Conservation (phyloP, 2,113 vertebrate genomes). For the Lagopus leucura region DNA sequence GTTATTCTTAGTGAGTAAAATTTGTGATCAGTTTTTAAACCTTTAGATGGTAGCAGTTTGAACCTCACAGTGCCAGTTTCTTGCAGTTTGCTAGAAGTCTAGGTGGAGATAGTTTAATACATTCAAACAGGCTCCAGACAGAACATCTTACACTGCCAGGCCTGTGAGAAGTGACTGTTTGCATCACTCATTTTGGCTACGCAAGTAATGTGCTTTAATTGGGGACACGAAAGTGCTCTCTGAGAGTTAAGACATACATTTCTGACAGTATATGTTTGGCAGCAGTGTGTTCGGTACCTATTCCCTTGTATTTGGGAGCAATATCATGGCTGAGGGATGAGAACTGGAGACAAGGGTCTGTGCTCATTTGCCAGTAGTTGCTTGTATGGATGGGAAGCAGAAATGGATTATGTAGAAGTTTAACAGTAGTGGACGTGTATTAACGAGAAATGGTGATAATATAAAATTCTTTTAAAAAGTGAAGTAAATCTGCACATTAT, state of each 20-base stretch:
- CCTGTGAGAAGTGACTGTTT: background rate
- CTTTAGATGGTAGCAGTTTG: background rate
- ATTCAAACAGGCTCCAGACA: background rate
- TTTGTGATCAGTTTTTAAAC: background rate
- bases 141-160: background rate
- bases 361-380: background rate
- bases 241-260: background rate
- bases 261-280: background rate
- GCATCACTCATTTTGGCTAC: background rate
- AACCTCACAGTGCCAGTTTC: background rate
- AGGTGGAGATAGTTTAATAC: rapidly evolving
- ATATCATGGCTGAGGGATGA: background rate
- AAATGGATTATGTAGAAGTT: background rate
- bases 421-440: background rate
- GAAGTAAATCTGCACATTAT: background rate
- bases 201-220: background rate
- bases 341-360: background rate
- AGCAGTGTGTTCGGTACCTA: background rate
- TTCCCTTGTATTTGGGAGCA: background rate
- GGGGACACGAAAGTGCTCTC: background rate
- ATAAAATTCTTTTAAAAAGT: background rate
- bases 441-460: background rate
- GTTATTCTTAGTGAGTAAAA: background rate
- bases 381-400: background rate
- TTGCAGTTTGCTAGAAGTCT: background rate